Conservation (phyloP, 2,797 vertebrate species). For the Chromobotia macracanthus region DNA sequence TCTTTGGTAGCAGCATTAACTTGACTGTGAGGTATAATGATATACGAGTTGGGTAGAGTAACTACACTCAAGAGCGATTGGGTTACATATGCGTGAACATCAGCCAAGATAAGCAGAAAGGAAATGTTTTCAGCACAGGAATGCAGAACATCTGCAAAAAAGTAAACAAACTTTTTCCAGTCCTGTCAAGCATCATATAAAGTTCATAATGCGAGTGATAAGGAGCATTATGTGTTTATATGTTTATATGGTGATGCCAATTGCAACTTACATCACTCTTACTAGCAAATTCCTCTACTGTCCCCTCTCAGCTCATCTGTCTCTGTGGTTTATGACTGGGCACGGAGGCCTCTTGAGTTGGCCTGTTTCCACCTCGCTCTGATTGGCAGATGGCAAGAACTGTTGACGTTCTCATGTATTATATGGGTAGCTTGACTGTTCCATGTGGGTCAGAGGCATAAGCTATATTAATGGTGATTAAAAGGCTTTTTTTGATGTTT, state of each 20-base stretch:
- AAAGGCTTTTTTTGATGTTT: slow-evolving; percentile 14
- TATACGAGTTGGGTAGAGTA: background rate
- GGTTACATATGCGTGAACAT: background rate
- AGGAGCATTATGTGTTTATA: background rate
- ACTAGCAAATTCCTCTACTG: background rate
- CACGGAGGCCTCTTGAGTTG: background rate
- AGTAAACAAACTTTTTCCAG: background rate
- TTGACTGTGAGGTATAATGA: background rate
- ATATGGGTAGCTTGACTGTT: background rate
- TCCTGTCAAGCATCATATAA: background rate
- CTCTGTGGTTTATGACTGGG: background rate
- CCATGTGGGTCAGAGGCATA: background rate
- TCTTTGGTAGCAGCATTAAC: background rate
- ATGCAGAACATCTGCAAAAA: background rate
- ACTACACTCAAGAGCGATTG: background rate
- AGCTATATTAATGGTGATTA: background rate
- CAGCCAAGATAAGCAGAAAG: background rate
- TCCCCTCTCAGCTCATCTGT: background rate
- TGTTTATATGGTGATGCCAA: background rate
- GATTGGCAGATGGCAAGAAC: background rate
- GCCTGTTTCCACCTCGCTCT: background rate
- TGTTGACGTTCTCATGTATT: background rate
- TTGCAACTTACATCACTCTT: background rate
- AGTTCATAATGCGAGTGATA: background rate
- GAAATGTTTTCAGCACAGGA: background rate